A percentile compares a stretch with the other conserved stretches of the same genome.
Conservation (phyloP, 2,888 invertebrate genomes). For the Saturnia japonica region DNA sequence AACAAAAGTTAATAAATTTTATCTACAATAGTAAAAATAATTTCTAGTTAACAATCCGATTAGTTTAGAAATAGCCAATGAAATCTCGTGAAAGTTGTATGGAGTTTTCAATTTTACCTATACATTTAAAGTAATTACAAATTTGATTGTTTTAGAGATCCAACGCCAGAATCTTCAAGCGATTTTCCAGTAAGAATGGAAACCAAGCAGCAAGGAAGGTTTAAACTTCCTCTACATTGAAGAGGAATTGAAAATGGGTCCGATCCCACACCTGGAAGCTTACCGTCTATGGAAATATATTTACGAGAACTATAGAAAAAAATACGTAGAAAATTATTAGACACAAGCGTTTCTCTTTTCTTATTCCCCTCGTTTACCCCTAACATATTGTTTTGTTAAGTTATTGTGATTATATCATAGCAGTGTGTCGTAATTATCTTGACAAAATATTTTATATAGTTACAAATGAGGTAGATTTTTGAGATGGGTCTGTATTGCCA, state of each 20-base stretch:
- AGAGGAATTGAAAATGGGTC: conserved; percentile 46
- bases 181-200: conserved; percentile 51
- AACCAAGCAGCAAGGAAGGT: conserved; percentile 44
- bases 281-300: conserved; percentile 56
- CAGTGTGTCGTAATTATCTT: neutral
- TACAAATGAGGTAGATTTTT: no score
- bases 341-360: neutral
- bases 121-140: neutral
- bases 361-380: neutral
- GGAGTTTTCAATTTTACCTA: neutral
- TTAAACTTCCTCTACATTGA: conserved; percentile 53
- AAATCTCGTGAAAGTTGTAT: no score
- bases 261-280: conserved; percentile 46
- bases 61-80: no score
- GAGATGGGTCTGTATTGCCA: no score
- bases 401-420: neutral
- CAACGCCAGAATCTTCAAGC: conserved; percentile 43
- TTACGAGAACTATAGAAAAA: conserved; percentile 41
- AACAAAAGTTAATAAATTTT: no score
- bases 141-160: conserved; percentile 44
- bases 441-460: neutral
- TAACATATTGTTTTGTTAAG: neutral
- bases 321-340: conserved; percentile 18
- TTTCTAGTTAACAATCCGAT: no score
- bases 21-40: no score